Evolutionary conservation across 2,113 vertebrate species (phyloP).

Genomic region (Acrocephalus kingi): DNA sequence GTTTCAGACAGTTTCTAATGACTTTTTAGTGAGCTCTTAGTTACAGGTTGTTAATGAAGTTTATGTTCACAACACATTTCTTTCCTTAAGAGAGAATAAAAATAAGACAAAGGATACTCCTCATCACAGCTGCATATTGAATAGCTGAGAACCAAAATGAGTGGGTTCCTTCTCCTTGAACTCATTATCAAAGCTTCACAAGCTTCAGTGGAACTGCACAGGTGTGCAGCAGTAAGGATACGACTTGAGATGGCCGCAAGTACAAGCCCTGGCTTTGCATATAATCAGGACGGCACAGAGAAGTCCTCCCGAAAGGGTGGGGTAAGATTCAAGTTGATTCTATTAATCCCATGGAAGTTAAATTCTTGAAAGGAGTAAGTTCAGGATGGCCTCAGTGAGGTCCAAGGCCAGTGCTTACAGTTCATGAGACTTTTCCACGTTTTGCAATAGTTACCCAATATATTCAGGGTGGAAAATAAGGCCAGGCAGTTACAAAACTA

Average conservation of each 20-base stretch:
- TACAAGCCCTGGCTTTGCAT: not conserved
- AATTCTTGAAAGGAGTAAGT: not conserved
- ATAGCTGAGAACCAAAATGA: not conserved
- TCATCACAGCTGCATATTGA: not conserved
- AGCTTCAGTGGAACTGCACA: not conserved
- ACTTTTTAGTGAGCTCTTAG: not conserved
- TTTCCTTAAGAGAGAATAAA: not conserved
- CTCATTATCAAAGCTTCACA: not conserved
- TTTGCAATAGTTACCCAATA: not conserved
- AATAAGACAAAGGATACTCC: fast-evolving
- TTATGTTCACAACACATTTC: not conserved
- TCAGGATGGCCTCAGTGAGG: not conserved
- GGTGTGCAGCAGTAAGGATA: not conserved
- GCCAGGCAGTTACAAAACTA: not conserved
- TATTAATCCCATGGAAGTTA: not conserved
- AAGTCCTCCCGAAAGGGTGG: not conserved
- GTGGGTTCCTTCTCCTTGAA: not conserved
- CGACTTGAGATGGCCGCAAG: not conserved
- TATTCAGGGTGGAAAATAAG: not conserved
- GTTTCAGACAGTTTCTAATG: not conserved
- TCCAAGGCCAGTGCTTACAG: not conserved
- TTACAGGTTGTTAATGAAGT: not conserved
- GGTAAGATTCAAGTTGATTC: not conserved
- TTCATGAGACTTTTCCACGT: not conserved
- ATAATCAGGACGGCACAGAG: not conserved